Conservation (phyloP, 2,113 vertebrate species). For the Silurus asotus region DNA sequence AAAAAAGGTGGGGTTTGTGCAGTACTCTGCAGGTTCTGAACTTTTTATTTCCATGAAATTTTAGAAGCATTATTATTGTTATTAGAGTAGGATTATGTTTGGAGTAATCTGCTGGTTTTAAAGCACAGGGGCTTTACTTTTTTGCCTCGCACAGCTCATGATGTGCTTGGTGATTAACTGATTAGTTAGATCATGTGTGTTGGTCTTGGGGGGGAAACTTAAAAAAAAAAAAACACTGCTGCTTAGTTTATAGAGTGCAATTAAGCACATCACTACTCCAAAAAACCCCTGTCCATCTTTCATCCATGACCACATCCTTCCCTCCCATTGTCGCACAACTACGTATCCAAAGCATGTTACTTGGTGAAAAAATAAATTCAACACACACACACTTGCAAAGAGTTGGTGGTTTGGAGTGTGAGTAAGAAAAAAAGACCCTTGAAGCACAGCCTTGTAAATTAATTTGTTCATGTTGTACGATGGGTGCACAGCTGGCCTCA, state of each 20-base stretch:
- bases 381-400: constrained; percentile 23
- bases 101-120: background rate
- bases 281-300: background rate
- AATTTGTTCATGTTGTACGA: constrained; percentile 99
- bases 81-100: background rate
- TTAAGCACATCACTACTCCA: background rate
- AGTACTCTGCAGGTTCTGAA: background rate
- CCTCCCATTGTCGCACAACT: background rate
- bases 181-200: background rate
- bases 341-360: constrained; percentile 57
- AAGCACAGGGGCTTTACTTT: background rate
- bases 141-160: background rate
- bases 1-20: background rate
- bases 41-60: background rate
- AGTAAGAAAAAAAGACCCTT: constrained; percentile 67
- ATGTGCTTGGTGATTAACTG: background rate
- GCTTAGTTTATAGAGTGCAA: background rate
- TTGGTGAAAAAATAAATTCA: constrained; percentile 63
- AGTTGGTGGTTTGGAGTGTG: constrained; percentile 29
- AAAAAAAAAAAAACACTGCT: background rate
- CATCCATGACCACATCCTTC: background rate
- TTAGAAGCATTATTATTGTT: background rate
- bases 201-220: background rate
- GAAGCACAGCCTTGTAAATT: constrained; percentile 97
- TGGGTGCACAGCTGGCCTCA: constrained; percentile 99